phyloP scores from a whole-genome alignment of 2,113 vertebrate genomes.

The Uria lomvia region DNA sequence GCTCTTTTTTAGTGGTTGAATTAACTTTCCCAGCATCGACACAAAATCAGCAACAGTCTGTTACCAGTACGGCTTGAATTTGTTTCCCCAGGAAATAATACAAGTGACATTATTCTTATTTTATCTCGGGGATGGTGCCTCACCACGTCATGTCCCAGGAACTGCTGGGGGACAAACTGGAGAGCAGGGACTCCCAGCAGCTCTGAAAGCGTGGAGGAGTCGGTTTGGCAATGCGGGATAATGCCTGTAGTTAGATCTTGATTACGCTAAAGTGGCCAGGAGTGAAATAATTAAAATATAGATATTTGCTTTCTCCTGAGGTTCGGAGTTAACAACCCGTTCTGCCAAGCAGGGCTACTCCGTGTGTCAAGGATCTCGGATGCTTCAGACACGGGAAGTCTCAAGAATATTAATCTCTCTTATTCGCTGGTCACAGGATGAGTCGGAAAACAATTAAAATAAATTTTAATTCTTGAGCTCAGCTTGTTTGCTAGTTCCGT shows the following conservation, averaged over 20 bases:
- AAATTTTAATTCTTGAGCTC: not conserved
- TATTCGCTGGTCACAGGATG: not conserved
- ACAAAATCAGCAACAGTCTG: not conserved
- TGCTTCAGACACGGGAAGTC: not conserved
- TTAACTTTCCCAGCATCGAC: not conserved
- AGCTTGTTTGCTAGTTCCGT: rapidly evolving
- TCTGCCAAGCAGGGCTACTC: not conserved
- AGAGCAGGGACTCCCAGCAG: not conserved
- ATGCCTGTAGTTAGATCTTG: not conserved
- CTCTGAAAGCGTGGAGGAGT: not conserved
- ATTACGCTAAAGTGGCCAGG: not conserved
- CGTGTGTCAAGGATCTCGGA: not conserved
- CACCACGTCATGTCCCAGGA: not conserved
- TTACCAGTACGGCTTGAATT: not conserved
- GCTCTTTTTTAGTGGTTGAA: not conserved
- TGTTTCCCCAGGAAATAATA: not conserved
- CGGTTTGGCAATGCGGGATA: not conserved
- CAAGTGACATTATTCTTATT: not conserved
- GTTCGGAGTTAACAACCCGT: not conserved
- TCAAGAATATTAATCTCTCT: not conserved
- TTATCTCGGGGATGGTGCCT: not conserved
- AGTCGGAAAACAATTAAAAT: not conserved
- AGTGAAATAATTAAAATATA: not conserved
- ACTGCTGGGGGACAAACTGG: not conserved
- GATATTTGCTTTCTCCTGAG: not conserved